A percentile compares a stretch with the other conserved stretches of the same genome.
Conservation (phyloP, 1,140 invertebrate genomes). For the Drosophila watanabei region DNA sequence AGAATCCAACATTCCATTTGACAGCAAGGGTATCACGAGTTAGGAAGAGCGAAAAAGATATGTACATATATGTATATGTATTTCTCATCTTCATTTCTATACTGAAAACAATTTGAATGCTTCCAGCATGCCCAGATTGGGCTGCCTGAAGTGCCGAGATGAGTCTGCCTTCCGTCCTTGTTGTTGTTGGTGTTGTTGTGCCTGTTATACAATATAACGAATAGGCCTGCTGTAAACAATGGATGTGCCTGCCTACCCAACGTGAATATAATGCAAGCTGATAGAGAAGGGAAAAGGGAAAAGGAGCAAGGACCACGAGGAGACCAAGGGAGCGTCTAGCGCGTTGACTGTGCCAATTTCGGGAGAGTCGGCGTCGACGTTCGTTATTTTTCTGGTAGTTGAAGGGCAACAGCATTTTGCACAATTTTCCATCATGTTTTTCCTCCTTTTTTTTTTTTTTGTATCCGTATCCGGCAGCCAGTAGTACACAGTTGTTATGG, state of each 20-base stretch:
- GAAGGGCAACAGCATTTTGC: slow-evolving; percentile 51
- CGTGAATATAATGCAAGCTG: slow-evolving; percentile 62
- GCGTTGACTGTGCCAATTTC: slow-evolving; percentile 68
- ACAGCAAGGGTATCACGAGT: background rate
- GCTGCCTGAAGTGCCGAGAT: slow-evolving; percentile 11
- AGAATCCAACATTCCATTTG: background rate
- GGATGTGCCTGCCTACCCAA: slow-evolving; percentile 37
- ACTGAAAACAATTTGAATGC: slow-evolving; percentile 64
- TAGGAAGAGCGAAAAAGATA: slow-evolving; percentile 9
- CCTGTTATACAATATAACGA: slow-evolving; percentile 68
- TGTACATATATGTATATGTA: background rate
- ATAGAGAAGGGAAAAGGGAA: slow-evolving; percentile 20
- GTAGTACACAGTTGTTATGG: slow-evolving; percentile 60
- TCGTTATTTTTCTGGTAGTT: slow-evolving; percentile 45
- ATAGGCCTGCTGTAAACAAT: slow-evolving; percentile 65
- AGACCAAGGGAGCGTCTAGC: slow-evolving; percentile 44
- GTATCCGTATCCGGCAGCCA: slow-evolving; percentile 7
- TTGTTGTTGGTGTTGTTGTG: slow-evolving; percentile 33
- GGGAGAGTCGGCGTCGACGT: slow-evolving; percentile 27
- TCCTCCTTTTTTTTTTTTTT: background rate
- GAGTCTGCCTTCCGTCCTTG: slow-evolving; percentile 25
- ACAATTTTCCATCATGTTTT: slow-evolving; percentile 16
- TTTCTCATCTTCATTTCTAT: slow-evolving; percentile 60
- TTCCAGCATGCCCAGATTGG: slow-evolving; percentile 64
- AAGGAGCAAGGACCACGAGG: slow-evolving; percentile 4